Percentiles rank a stretch among this genome's conserved stretches.
Evolutionary conservation across 2,888 invertebrate genomes (phyloP).

Genomic region (Cheilosia vernalis): DNA sequence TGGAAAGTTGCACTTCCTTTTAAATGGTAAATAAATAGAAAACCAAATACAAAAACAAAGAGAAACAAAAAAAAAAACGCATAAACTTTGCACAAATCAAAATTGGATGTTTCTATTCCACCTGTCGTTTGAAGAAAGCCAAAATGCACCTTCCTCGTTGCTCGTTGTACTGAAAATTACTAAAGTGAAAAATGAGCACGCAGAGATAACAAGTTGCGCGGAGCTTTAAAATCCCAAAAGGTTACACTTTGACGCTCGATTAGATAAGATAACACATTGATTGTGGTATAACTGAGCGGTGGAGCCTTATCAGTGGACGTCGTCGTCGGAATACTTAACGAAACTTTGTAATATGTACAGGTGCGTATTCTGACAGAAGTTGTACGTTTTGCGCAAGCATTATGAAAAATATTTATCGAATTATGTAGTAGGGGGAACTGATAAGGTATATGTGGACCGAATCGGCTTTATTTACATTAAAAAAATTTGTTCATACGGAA

Average conservation of each 20-base stretch:
- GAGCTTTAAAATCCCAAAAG: constrained; percentile 56
- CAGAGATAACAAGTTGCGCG: constrained; percentile 65
- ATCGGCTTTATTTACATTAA: constrained; percentile 22
- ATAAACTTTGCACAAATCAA: background rate
- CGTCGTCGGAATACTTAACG: constrained; percentile 52
- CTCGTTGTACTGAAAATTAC: constrained; percentile 60
- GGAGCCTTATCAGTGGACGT: constrained; percentile 54
- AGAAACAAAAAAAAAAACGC: background rate
- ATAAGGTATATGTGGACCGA: constrained; percentile 37
- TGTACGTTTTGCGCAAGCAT: constrained; percentile 60
- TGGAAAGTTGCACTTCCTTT: background rate
- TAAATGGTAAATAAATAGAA: background rate
- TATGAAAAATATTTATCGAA: constrained; percentile 52
- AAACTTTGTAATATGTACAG: constrained; percentile 53
- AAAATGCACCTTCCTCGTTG: constrained; percentile 46
- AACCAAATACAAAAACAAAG: constrained; percentile 7
- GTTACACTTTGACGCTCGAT: constrained; percentile 16
- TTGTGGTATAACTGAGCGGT: background rate
- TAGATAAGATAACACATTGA: constrained; percentile 50
- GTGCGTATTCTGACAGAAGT: constrained; percentile 24
- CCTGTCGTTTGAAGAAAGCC: constrained; percentile 50
- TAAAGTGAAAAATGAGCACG: constrained; percentile 31
- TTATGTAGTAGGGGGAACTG: constrained; percentile 20
- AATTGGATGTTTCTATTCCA: constrained; percentile 32
- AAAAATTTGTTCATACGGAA: constrained; percentile 12